phyloP scores from a whole-genome alignment of 2,797 vertebrate species.

The Atherinosoma microstoma region DNA sequence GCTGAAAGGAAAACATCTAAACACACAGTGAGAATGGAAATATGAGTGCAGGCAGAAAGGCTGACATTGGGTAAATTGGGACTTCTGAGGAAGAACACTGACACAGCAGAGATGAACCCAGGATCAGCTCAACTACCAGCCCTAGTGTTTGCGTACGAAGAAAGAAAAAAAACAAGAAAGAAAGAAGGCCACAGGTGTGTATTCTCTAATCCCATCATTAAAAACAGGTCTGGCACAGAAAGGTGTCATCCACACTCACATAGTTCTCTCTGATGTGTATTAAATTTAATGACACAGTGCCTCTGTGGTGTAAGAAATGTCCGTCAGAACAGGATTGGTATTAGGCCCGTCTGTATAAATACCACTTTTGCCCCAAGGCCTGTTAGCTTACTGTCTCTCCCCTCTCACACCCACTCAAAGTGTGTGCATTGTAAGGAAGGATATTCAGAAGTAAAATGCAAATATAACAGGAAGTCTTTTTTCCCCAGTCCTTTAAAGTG shows the following conservation, averaged over 20 bases:
- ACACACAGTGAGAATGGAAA: neutral
- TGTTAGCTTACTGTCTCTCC: conserved; percentile 37
- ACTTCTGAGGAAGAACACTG: neutral
- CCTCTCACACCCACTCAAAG: conserved; percentile 10
- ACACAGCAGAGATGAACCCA: conserved; percentile 18
- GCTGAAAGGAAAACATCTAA: conserved; percentile 16
- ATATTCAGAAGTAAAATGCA: conserved; percentile 71
- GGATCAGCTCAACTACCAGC: neutral
- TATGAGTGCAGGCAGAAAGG: conserved; percentile 6
- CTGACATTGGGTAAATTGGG: neutral
- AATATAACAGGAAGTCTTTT: conserved; percentile 57
- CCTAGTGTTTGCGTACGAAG: neutral
- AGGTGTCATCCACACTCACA: conserved; percentile 41
- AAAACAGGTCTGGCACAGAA: conserved; percentile 62
- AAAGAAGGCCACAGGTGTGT: conserved; percentile 76
- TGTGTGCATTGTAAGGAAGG: conserved; percentile 29
- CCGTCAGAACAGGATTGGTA: conserved; percentile 53
- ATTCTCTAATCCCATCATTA: conserved; percentile 77
- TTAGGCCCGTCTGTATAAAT: conserved; percentile 55
- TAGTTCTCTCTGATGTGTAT: conserved; percentile 36
- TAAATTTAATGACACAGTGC: conserved; percentile 47
- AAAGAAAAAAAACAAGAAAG: conserved; percentile 18
- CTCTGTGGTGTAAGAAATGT: conserved; percentile 36
- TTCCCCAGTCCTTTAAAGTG: no score
- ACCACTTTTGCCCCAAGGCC: conserved; percentile 48